These are phyloP conservation scores for Monochamus alternatus DNA, from an alignment of 2,888 invertebrate genomes.

Conservation along the genomic window DNA sequence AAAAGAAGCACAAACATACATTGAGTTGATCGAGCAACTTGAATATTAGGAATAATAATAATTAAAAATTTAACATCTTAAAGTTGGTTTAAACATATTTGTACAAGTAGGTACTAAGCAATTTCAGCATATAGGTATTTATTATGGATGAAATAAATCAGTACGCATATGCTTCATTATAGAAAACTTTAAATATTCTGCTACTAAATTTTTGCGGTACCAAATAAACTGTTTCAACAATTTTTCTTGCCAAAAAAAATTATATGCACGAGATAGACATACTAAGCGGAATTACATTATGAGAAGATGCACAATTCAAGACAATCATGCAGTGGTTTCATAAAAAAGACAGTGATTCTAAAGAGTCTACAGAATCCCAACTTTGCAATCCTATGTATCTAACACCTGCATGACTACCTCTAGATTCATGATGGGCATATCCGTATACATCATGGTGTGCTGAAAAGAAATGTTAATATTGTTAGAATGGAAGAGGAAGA, in stretches of 20 bases:
- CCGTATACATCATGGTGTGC: constrained; percentile 77
- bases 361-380: constrained; percentile 71
- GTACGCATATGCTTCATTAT: too few relatives aligned
- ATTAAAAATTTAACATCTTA: too few relatives aligned
- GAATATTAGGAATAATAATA: too few relatives aligned
- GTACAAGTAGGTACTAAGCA: too few relatives aligned
- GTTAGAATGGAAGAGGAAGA: not conserved
- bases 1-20: too few relatives aligned
- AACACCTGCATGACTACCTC: constrained; percentile 78
- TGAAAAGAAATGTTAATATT: constrained; percentile 67
- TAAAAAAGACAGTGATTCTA: constrained; percentile 71
- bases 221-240: constrained; percentile 10
- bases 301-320: constrained; percentile 55
- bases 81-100: too few relatives aligned
- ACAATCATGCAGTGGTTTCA: constrained; percentile 65
- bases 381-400: constrained; percentile 72
- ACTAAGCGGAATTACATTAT: constrained; percentile 51
- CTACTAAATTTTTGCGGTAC: not conserved
- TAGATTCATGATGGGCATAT: constrained; percentile 82
- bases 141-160: too few relatives aligned
- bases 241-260: constrained; percentile 33
- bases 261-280: constrained; percentile 44
- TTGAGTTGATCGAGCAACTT: too few relatives aligned
- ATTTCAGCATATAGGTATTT: too few relatives aligned
- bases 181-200: too few relatives aligned